Conservation (phyloP, 92 coral and sea anemone species). For the Parazoanthus swiftii region DNA sequence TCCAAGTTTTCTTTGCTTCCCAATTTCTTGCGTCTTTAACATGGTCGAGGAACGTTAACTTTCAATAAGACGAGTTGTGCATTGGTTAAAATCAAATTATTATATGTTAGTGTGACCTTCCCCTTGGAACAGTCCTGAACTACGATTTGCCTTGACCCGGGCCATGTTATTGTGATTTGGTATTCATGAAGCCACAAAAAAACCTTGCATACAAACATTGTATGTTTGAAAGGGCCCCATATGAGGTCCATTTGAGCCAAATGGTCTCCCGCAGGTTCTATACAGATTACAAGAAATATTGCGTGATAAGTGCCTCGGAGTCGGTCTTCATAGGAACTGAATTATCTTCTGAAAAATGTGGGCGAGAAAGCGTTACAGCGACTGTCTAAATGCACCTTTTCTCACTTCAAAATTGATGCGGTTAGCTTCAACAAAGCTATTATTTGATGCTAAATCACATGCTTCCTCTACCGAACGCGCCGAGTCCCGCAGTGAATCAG, state of each 20-base stretch:
- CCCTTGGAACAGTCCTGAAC: neutral
- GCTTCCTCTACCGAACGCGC: neutral
- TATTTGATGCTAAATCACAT: neutral
- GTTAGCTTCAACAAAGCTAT: neutral
- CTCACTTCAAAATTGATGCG: neutral
- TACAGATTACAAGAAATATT: conserved; percentile 27
- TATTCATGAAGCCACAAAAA: conserved; percentile 40
- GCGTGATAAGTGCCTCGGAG: conserved; percentile 10
- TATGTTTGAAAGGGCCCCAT: conserved; percentile 36
- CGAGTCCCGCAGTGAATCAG: conserved; percentile 4
- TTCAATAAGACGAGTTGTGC: neutral
- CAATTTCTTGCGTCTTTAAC: neutral
- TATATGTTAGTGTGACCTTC: conserved; percentile 27
- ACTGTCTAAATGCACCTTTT: neutral
- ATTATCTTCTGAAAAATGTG: conserved; percentile 13
- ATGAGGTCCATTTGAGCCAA: conserved; percentile 27
- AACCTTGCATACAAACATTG: conserved; percentile 33
- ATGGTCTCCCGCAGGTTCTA: conserved; percentile 16
- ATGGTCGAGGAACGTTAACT: neutral
- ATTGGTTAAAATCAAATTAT: neutral
- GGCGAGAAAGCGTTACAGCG: conserved; percentile 5
- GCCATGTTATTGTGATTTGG: conserved; percentile 23
- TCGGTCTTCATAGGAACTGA: conserved; percentile 33
- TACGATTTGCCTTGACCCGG: conserved; percentile 35
- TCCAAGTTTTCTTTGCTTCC: neutral